phyloP scores from a whole-genome alignment of 2,888 invertebrate species.

The Drosophila flavopinicola region DNA sequence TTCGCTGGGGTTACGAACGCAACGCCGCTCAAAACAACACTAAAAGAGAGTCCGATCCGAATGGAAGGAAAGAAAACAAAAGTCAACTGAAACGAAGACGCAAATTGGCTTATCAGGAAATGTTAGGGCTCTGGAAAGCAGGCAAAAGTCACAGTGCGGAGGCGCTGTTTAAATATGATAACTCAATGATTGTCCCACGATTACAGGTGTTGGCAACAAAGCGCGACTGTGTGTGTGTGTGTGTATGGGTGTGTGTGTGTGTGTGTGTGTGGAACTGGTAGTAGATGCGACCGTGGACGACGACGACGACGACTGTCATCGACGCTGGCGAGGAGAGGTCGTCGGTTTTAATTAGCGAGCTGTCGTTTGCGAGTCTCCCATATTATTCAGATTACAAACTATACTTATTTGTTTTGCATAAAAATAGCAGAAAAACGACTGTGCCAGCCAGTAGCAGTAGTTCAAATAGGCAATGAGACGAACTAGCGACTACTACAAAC shows the following conservation, averaged over 20 bases:
- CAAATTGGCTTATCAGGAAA: conserved; percentile 78
- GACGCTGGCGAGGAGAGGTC: conserved; percentile 14
- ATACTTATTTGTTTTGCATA: conserved; percentile 74
- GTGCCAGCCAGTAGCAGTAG: conserved; percentile 13
- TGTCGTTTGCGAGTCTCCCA: conserved; percentile 46
- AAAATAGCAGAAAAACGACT: conserved; percentile 62
- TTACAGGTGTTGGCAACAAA: conserved; percentile 71
- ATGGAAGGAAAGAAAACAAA: conserved; percentile 17
- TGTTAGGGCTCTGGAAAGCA: conserved; percentile 44
- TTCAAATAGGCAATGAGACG: conserved; percentile 31
- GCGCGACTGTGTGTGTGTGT: conserved; percentile 7
- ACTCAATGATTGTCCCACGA: conserved; percentile 72
- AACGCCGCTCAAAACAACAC: conserved; percentile 43
- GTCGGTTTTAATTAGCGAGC: conserved; percentile 69
- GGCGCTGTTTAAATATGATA: conserved; percentile 65
- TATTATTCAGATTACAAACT: conserved; percentile 76
- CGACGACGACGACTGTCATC: conserved; percentile 8
- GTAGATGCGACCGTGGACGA: conserved; percentile 43
- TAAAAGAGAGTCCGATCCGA: conserved; percentile 28
- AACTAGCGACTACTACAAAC: conserved; percentile 4
- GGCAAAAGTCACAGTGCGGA: conserved; percentile 53
- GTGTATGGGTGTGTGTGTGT: neutral
- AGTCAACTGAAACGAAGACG: conserved; percentile 58
- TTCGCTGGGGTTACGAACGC: conserved; percentile 30
- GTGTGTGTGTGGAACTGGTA: conserved; percentile 46